Conservation (phyloP, 2,888 invertebrate genomes). For the Eustalomyia histrio region DNA sequence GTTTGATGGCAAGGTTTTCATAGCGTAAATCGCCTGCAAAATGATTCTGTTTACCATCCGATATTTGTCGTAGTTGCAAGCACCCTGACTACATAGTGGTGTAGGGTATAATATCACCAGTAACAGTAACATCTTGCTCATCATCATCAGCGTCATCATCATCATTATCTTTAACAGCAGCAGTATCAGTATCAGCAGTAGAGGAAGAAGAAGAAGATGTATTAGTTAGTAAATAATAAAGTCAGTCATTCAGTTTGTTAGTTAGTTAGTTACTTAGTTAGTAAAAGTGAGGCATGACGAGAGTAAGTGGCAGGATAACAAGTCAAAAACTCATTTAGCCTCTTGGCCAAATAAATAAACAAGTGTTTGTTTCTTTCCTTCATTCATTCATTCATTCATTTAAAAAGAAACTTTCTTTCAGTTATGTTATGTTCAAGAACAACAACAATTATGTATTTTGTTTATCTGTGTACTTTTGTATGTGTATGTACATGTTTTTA, state of each 20-base stretch:
- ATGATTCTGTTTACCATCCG: too few relatives aligned
- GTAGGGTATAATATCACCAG: background rate
- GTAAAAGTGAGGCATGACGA: constrained; percentile 43
- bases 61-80: too few relatives aligned
- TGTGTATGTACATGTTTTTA: background rate
- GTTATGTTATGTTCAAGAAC: constrained; percentile 12
- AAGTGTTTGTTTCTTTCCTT: constrained; percentile 57
- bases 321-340: constrained; percentile 72
- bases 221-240: constrained; percentile 44
- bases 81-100: too few relatives aligned
- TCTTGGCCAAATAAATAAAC: constrained; percentile 70
- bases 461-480: background rate
- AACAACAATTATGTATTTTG: constrained; percentile 21
- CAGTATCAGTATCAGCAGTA: background rate
- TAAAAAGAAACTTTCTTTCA: constrained; percentile 1
- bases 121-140: constrained; percentile 1
- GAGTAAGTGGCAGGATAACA: constrained; percentile 65
- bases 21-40: too few relatives aligned
- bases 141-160: constrained; percentile 7
- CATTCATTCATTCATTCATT: background rate
- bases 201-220: constrained; percentile 4
- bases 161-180: too few relatives aligned
- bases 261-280: constrained; percentile 4
- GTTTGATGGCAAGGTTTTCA: too few relatives aligned
- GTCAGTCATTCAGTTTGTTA: constrained; percentile 27